A percentile compares a stretch with the other conserved stretches of the same genome.
Evolutionary conservation across 2,113 vertebrate species (phyloP).

Genomic region (Gulo gulo): DNA sequence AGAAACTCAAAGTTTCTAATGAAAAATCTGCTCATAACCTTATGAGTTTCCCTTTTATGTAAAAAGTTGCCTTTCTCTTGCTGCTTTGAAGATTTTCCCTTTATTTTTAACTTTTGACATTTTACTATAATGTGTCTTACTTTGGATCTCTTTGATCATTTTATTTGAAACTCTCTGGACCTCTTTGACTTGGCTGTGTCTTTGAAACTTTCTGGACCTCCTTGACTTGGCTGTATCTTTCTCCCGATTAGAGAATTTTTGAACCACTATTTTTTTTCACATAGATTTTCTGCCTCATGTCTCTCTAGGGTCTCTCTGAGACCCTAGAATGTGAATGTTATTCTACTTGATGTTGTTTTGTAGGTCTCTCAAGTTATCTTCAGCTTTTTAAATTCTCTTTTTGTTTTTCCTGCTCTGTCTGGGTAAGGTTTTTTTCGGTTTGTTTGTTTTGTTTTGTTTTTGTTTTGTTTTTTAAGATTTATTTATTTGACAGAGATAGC

Average conservation of each 20-base stretch:
- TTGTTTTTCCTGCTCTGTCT: not conserved
- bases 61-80: not conserved
- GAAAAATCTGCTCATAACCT: not conserved
- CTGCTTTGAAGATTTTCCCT: not conserved
- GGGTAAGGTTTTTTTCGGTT: not conserved
- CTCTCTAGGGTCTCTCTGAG: not conserved
- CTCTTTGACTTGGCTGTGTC: not conserved
- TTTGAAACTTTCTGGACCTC: not conserved
- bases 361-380: not conserved
- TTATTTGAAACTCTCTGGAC: not conserved
- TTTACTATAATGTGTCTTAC: not conserved
- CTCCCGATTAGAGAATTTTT: not conserved
- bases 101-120: not conserved
- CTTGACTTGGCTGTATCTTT: not conserved
- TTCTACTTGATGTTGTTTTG: not conserved
- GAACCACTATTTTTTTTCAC: not conserved
- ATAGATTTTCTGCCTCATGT: not conserved
- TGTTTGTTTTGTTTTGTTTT: too few species aligned
- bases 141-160: not conserved
- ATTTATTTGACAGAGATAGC: too few species aligned
- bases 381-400: not conserved
- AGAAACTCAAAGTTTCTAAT: not conserved
- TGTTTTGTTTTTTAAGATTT: too few species aligned
- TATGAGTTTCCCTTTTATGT: not conserved
- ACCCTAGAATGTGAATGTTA: not conserved